phyloP scores from a whole-genome alignment of 2,888 invertebrate species.

The Myathropa florea region DNA sequence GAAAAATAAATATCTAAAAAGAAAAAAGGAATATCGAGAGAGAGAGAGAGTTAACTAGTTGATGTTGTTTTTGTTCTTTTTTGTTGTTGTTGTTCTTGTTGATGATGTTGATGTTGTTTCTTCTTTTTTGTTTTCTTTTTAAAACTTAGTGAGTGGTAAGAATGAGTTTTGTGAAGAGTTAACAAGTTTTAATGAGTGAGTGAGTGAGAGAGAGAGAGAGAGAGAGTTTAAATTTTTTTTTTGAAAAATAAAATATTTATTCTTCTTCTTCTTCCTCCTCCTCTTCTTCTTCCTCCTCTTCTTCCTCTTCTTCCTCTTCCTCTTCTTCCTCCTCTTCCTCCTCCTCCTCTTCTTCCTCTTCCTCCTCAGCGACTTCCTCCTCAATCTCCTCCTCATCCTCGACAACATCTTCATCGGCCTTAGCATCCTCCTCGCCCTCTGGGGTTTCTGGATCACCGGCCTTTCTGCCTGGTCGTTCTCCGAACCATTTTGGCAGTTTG shows the following conservation, averaged over 20 bases:
- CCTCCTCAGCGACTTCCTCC: slow-evolving; percentile 89
- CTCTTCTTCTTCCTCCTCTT: slow-evolving; percentile 80
- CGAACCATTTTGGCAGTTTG: slow-evolving; percentile 97
- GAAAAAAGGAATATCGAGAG: slow-evolving; percentile 74
- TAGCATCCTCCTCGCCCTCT: slow-evolving; percentile 94
- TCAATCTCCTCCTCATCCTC: slow-evolving; percentile 88
- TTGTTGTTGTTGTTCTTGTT: slow-evolving; percentile 54
- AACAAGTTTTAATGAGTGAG: slow-evolving; percentile 26
- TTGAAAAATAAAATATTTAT: slow-evolving; percentile 74
- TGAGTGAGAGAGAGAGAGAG: slow-evolving; percentile 72
- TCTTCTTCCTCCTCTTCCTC: slow-evolving; percentile 84
- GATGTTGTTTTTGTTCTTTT: slow-evolving; percentile 46
- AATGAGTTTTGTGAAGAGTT: slow-evolving; percentile 48
- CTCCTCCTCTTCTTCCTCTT: slow-evolving; percentile 86
- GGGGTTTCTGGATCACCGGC: slow-evolving; percentile 93
- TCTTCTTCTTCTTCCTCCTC: slow-evolving; percentile 79
- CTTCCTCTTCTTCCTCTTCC: slow-evolving; percentile 81
- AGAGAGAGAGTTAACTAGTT: slow-evolving; percentile 73
- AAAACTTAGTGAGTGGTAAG: slow-evolving; percentile 50
- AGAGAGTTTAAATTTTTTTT: slow-evolving; percentile 53
- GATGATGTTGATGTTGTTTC: slow-evolving; percentile 42
- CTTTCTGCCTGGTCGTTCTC: slow-evolving; percentile 96
- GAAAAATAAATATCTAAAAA: slow-evolving; percentile 74
- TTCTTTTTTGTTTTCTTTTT: slow-evolving; percentile 42
- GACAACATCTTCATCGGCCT: slow-evolving; percentile 88